A percentile compares a stretch with the other conserved stretches of the same genome.
phyloP scores from a whole-genome alignment of 2,113 vertebrate genomes.

The Alouatta palliata region DNA sequence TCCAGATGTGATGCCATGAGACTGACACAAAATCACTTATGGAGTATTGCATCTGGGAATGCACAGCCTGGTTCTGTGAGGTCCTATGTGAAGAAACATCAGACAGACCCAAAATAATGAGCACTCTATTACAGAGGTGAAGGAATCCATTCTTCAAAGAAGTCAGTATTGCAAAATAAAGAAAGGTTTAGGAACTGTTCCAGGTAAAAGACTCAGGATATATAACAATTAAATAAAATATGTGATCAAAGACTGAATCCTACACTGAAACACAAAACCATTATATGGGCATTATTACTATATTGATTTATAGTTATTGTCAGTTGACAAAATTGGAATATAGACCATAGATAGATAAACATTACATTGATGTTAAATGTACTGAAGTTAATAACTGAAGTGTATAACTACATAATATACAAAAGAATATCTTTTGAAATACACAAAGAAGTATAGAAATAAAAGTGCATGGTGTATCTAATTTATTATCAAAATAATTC shows the following conservation, averaged over 20 bases:
- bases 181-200: not conserved
- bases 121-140: not conserved
- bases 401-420: not conserved
- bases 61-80: not conserved
- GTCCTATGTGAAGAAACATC: not conserved
- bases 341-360: not conserved
- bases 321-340: not conserved
- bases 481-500: not conserved
- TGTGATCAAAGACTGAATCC: not conserved
- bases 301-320: not conserved
- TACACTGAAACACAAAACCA: not conserved
- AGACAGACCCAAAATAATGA: slow-evolving; percentile 1
- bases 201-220: not conserved
- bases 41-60: not conserved
- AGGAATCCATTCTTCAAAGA: not conserved
- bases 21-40: not conserved
- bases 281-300: not conserved
- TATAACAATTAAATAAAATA: not conserved
- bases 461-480: not conserved
- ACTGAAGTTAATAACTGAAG: not conserved
- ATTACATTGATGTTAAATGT: not conserved
- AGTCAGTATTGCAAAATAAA: not conserved
- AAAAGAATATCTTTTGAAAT: not conserved
- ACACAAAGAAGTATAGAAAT: not conserved
- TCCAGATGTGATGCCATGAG: not conserved